Evolutionary conservation across 2,888 invertebrate species (phyloP), one percentile per base, ranked within the genome.

Genomic region (Drosophila paracracens): DNA sequence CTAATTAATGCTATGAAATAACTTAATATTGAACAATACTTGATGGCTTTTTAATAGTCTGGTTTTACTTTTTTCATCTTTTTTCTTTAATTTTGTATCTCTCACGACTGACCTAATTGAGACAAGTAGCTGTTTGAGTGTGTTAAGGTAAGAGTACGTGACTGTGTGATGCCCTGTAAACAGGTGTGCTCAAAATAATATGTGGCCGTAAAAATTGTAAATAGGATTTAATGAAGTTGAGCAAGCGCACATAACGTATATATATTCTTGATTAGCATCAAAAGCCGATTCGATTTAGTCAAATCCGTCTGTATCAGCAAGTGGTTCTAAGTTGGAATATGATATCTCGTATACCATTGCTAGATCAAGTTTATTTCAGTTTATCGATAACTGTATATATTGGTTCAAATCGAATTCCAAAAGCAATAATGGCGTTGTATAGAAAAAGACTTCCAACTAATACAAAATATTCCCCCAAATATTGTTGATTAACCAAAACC

Each of bases 21-120:
- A 85, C 89, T 84, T 87, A 82, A 89, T 89, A 87, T 85, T 87
- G 81, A 88, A 87, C 88, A 85, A 89, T 87, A 82, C 74, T 67
- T 87, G 82, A 85, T 89, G 85, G 64, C 66, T 64, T 89, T 85
- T 89, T 89, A 85, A 85, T 85, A 78, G 82, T 70, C 54, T 64
- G 76, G 68, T 77, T 74, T 86, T 72, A 61, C 54, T 54, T 69
- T 78, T 68, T 77, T 63, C 46, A 46, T 60, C 53, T n/a, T 64
- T 52, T 27, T 61, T 25, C 25, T 54, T 58, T 57, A 54, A 18
- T 57, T 63, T 48, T 70, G 56, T 72, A 76, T 77, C 64, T 65
- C 83, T 79, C 79, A 76, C 58, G 70, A 62, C 69, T 85, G 89
- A 87, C 85, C 85, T 61, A 85, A 78, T 85, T 84, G 81, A 64